Percentiles rank a stretch among this genome's conserved stretches.
Evolutionary conservation across 2,113 vertebrate species (phyloP).

Genomic region (Trichomycterus rosablanca): DNA sequence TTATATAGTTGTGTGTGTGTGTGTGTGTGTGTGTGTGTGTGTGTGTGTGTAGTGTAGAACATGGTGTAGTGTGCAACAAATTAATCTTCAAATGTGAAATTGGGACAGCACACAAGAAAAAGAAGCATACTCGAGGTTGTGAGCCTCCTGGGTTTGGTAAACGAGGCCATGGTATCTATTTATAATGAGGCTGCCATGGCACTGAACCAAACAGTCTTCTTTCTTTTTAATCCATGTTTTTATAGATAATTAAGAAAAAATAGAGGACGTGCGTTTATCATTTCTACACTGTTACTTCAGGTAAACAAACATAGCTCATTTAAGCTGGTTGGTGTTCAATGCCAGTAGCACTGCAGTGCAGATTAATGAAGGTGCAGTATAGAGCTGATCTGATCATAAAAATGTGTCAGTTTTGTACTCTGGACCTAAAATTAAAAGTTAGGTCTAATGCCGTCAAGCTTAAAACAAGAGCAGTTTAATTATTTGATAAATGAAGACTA

Average conservation of each 20-base stretch:
- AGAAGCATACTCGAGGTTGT: too few relatives aligned
- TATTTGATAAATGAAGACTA: too few relatives aligned
- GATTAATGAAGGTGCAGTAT: conserved; percentile 25
- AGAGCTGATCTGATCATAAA: conserved; percentile 16
- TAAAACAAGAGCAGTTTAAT: not conserved
- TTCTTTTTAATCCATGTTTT: too few relatives aligned
- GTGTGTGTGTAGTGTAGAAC: too few relatives aligned
- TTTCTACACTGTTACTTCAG: not conserved
- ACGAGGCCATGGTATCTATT: not conserved
- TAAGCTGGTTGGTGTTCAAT: not conserved
- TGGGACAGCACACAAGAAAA: too few relatives aligned
- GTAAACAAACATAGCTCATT: not conserved
- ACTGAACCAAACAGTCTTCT: not conserved
- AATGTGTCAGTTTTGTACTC: conserved; percentile 9
- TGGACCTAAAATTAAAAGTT: conserved; percentile 23
- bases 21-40: too few relatives aligned
- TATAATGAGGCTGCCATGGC: conserved; percentile 10
- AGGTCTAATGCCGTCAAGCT: conserved; percentile 6
- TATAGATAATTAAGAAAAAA: too few relatives aligned
- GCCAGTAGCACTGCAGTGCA: conserved; percentile 33
- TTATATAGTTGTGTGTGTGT: too few relatives aligned
- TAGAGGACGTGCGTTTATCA: not conserved
- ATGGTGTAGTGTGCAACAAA: not conserved
- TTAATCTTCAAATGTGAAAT: not conserved
- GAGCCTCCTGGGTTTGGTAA: not conserved